A percentile compares a stretch with the other conserved stretches of the same genome.
These are phyloP conservation scores for Sorex maritimensis DNA, from an alignment of 2,797 vertebrate species.

Conservation along the genomic window DNA sequence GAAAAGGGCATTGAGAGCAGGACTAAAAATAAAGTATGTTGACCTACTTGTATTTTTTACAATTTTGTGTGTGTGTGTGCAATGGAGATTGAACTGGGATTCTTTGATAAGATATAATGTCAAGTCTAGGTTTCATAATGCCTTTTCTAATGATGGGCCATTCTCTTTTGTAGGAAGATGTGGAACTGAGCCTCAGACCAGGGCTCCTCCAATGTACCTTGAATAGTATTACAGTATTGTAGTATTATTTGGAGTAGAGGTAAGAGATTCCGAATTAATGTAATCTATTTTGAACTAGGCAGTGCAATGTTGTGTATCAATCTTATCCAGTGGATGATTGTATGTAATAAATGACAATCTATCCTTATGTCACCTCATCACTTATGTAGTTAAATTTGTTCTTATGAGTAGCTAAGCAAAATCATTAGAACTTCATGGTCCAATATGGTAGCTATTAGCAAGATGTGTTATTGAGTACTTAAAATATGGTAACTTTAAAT, in stretches of 20 bases:
- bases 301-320: not conserved
- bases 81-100: not conserved
- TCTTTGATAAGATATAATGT: not conserved
- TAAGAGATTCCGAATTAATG: not conserved
- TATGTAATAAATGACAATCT: not conserved
- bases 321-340: not conserved
- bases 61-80: not conserved
- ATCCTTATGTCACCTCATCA: constrained; percentile 20
- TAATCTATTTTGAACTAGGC: not conserved
- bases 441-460: not conserved
- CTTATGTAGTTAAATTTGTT: not conserved
- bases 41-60: constrained; percentile 5
- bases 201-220: not conserved
- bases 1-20: constrained; percentile 23
- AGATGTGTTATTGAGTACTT: not conserved
- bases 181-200: not conserved
- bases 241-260: not conserved
- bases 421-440: not conserved
- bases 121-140: not conserved
- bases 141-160: not conserved
- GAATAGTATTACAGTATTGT: not conserved
- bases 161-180: not conserved
- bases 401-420: not conserved
- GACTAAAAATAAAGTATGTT: not conserved
- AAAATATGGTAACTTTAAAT: constrained; percentile 37